These are phyloP conservation scores for Beris chalybata DNA, from an alignment of 2,888 invertebrate species.

Conservation along the genomic window DNA sequence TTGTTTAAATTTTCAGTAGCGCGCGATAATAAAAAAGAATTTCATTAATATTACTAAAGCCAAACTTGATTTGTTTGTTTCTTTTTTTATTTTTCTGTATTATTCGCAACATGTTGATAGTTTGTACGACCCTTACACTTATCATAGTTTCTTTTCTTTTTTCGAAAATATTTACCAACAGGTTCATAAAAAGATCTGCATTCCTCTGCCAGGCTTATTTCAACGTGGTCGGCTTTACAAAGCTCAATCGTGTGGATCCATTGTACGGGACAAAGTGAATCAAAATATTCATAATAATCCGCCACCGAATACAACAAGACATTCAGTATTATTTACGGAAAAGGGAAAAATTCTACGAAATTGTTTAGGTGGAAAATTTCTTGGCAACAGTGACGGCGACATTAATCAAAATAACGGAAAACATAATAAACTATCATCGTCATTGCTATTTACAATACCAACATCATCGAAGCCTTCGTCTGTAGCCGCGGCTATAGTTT, in stretches of 20 bases:
- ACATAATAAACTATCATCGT: slow-evolving; percentile 30
- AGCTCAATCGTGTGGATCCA: slow-evolving; percentile 66
- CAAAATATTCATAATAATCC: slow-evolving; percentile 18
- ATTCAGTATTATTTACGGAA: slow-evolving; percentile 41
- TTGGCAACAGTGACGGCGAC: slow-evolving; percentile 41
- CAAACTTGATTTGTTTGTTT: no score
- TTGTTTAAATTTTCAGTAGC: no score
- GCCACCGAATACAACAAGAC: slow-evolving; percentile 31
- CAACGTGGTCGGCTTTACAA: slow-evolving; percentile 63
- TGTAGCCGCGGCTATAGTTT: slow-evolving; percentile 8
- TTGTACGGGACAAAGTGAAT: slow-evolving; percentile 59
- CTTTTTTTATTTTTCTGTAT: no score
- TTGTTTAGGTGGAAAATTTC: slow-evolving; percentile 40
- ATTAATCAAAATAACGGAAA: slow-evolving; percentile 42
- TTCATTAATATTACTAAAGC: no score
- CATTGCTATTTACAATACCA: slow-evolving; percentile 33
- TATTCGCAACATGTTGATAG: no score
- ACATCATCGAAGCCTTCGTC: slow-evolving; percentile 6
- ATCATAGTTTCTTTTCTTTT: slow-evolving; percentile 51
- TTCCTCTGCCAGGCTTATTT: slow-evolving; percentile 63
- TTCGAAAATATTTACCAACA: slow-evolving; percentile 51
- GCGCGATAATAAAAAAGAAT: no score
- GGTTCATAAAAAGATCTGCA: slow-evolving; percentile 66
- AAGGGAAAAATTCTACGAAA: slow-evolving; percentile 40
- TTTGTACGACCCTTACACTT: no score